Evolutionary conservation across 2,113 vertebrate species (phyloP), one percentile per base, ranked within the genome.

Genomic region (Motacilla alba): DNA sequence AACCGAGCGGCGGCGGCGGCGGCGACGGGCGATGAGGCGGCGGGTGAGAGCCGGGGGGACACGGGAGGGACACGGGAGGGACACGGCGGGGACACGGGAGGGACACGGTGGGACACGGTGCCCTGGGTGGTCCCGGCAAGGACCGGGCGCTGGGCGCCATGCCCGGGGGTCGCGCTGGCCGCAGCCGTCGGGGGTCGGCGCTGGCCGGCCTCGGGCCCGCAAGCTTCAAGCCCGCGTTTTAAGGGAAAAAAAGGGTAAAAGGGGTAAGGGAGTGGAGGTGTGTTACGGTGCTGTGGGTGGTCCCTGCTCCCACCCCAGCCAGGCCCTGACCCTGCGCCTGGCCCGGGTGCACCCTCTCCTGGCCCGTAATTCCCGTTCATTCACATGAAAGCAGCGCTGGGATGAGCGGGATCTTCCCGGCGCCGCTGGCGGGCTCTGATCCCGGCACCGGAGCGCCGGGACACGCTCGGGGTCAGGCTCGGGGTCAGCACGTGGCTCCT

Each of bases 111-210:
- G 24, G 26, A 31, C 46, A 24, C 8, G 11, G 17, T 2, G 59
- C 7, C 4, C 24, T 4, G 11, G 14, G 1, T 26, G 63, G 37
- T 10, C 33, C 11, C 7, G 39, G 56, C 1, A 1, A 26, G 63
- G 37, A 10, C 23, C 9, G 5, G 44, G 35, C 1, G 2, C 23
- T 10, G 27, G 15, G 13, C 14, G 15, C 24, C 8, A 5, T 41
- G n/a, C 13, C 19, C 26, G 19, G 19, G 14, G 16, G 21, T 53
- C 41, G 23, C 56, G 16, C 27, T 22, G 33, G 46, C 39, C 18
- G 53, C 56, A 11, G 46, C 62, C 8, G 3, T 12, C 24, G 21
- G 21, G 12, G 7, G 1, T 62, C 44, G 6, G 19, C 35, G 30
- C 49, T 55, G 67, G 30, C 39, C 24, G 27, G 7, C 20, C 5